A percentile compares a stretch with the other conserved stretches of the same genome.
These are phyloP conservation scores for Corythucha ciliata DNA, from an alignment of 2,888 invertebrate genomes.

Conservation along the genomic window DNA sequence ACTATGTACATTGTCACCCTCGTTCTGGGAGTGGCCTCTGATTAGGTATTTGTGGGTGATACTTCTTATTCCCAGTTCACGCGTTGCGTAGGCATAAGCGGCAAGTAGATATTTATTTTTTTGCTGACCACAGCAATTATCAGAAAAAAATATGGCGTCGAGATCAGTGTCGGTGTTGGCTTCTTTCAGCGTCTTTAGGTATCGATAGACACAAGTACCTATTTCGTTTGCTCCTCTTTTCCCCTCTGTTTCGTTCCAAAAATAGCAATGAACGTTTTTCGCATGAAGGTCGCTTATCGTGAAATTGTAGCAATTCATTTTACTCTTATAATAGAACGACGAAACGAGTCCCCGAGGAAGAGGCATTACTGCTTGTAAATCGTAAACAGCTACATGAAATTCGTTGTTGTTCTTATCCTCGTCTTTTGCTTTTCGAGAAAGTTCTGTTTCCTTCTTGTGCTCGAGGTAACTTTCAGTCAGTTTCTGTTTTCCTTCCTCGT, in stretches of 20 bases:
- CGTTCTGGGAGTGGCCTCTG: too few species aligned
- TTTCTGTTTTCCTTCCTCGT: slow-evolving; percentile 31
- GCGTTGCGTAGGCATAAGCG: slow-evolving; percentile 1
- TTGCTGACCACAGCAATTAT: slow-evolving; percentile 32
- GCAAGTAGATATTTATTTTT: slow-evolving; percentile 28
- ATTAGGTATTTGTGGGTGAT: too few species aligned
- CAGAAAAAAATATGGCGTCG: slow-evolving; percentile 26
- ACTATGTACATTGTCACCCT: too few species aligned
- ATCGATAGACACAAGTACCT: slow-evolving; percentile 22
- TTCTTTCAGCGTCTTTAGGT: slow-evolving; percentile 4
- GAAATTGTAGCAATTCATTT: slow-evolving; percentile 32
- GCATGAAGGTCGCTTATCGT: slow-evolving; percentile 30
- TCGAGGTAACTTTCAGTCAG: slow-evolving; percentile 32
- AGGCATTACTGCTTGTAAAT: slow-evolving; percentile 3
- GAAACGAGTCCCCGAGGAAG: background rate
- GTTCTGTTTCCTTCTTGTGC: slow-evolving; percentile 32
- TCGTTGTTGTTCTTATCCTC: background rate
- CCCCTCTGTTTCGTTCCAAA: slow-evolving; percentile 32
- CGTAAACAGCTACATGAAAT: background rate
- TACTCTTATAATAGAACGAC: slow-evolving; percentile 28
- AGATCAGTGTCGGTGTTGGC: background rate
- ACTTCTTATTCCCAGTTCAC: too few species aligned
- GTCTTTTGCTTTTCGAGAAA: slow-evolving; percentile 33
- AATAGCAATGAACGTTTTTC: slow-evolving; percentile 27
- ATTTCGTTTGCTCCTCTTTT: slow-evolving; percentile 27